Evolutionary conservation across 1,140 invertebrate species (phyloP).

Genomic region (Lasaia peninsularis): DNA sequence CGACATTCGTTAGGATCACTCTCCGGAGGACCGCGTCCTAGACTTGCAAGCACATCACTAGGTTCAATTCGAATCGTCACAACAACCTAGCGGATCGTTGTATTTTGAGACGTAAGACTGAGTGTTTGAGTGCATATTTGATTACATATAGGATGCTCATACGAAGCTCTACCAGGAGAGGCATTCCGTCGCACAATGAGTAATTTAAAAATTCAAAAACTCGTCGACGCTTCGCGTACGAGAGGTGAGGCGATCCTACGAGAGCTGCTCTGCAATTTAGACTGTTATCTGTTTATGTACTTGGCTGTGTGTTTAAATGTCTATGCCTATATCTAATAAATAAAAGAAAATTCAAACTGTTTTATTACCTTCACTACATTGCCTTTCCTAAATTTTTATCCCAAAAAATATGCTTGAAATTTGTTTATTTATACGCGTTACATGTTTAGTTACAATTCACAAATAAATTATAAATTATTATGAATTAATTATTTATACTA

Average conservation of each 20-base stretch:
- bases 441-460: too few relatives aligned
- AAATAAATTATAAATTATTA: too few relatives aligned
- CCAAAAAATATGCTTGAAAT: too few relatives aligned
- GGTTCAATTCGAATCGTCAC: slow-evolving; percentile 32
- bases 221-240: slow-evolving; percentile 61
- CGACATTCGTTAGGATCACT: slow-evolving; percentile 67
- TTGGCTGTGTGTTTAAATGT: slow-evolving; percentile 36
- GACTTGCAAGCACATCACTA: slow-evolving; percentile 50
- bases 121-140: slow-evolving; percentile 59
- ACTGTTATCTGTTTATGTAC: slow-evolving; percentile 59
- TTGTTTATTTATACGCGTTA: too few relatives aligned
- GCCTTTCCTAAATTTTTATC: too few relatives aligned
- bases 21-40: slow-evolving; percentile 59
- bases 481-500: too few relatives aligned
- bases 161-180: slow-evolving; percentile 45
- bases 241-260: slow-evolving; percentile 59
- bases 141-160: slow-evolving; percentile 35
- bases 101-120: slow-evolving; percentile 51
- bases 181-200: slow-evolving; percentile 77
- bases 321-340: slow-evolving; percentile 27
- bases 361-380: too few relatives aligned
- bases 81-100: slow-evolving; percentile 29
- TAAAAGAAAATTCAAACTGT: slow-evolving; percentile 9
- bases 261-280: slow-evolving; percentile 65
- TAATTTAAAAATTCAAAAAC: slow-evolving; percentile 79